These are phyloP conservation scores for Galemys pyrenaicus DNA, from an alignment of 2,113 vertebrate species.

Conservation along the genomic window DNA sequence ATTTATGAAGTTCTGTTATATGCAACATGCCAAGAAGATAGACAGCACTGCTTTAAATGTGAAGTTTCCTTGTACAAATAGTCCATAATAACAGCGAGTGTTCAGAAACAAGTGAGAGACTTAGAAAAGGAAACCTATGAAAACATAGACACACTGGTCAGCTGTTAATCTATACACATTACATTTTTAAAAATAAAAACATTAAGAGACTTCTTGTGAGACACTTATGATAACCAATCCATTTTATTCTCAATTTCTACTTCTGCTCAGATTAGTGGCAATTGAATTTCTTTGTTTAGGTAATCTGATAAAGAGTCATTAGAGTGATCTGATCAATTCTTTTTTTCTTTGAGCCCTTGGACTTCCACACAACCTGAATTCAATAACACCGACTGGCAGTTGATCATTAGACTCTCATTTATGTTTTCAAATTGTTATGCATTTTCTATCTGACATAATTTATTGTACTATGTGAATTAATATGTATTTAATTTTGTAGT, in stretches of 20 bases:
- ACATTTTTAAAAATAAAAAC: slow-evolving; percentile 18
- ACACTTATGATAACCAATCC: background rate
- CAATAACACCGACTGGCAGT: background rate
- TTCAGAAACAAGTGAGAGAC: background rate
- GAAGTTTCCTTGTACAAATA: background rate
- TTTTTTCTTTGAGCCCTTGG: background rate
- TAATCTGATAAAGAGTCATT: background rate
- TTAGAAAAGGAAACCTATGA: background rate
- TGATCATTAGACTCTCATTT: background rate
- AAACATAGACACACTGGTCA: background rate
- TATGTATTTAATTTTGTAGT: background rate
- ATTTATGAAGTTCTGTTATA: slow-evolving; percentile 59
- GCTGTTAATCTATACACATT: background rate
- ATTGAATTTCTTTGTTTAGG: background rate
- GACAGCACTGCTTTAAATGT: background rate
- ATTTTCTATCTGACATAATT: background rate
- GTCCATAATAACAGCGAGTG: background rate
- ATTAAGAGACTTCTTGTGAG: background rate
- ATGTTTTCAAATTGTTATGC: background rate
- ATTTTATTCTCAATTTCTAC: background rate
- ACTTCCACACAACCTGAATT: background rate
- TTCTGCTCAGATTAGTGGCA: background rate
- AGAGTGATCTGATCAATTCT: background rate
- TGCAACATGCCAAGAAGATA: slow-evolving; percentile 58
- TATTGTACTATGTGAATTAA: background rate